Evolutionary conservation across 1,140 invertebrate species (phyloP), one percentile per base, ranked within the genome.

Genomic region (Camponotus pennsylvanicus): DNA sequence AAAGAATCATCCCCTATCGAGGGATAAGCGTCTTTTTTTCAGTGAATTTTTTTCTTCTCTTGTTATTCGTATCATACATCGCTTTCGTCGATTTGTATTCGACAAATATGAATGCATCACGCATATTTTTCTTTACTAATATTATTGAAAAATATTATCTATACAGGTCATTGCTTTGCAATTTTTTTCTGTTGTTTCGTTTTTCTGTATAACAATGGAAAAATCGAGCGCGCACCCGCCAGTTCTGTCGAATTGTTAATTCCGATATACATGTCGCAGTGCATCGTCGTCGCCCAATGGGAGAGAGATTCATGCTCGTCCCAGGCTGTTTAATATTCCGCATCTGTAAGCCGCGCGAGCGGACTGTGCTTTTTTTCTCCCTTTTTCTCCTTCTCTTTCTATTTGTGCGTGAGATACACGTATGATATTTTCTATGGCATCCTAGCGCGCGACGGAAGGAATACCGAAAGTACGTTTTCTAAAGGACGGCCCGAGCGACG

Each of bases 381-480:
- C 77, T 27, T 18, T 34, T 57, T 45, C 42, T 34, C 37, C n/a
- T 13, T 8, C 55, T 32, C 5, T 0, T 3, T 21, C 9, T 9
- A 6, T 21, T n/a, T 18, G 63, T 61, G 40, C 55, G 55, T 75
- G 40, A 69, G 49, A 61, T 80, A 59, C n/a, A 61, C 34, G 42
- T 69, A 80, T 49, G 73, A 77, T 71, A 79, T 86, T 70, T 77
- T 57, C 42, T 52, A 52, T 42, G 52, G 37, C 61, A 55, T 79
- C 55, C 27, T 37, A 40, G 63, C 18, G 55, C 64, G n/a, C 32
- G 64, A 11, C 55, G 73, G 45, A 78, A 87, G 67, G 83, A 88
- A 88, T 88, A 85, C 83, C 75, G 84, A 78, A 77, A 63, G 83
- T 32, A 34, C 82, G 9, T 70, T 79, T 73, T 71, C 67, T 79